Percentiles rank a stretch among this genome's conserved stretches.
These are phyloP conservation scores for Novumbra hubbsi DNA, from an alignment of 2,797 vertebrate species.

Conservation along the genomic window DNA sequence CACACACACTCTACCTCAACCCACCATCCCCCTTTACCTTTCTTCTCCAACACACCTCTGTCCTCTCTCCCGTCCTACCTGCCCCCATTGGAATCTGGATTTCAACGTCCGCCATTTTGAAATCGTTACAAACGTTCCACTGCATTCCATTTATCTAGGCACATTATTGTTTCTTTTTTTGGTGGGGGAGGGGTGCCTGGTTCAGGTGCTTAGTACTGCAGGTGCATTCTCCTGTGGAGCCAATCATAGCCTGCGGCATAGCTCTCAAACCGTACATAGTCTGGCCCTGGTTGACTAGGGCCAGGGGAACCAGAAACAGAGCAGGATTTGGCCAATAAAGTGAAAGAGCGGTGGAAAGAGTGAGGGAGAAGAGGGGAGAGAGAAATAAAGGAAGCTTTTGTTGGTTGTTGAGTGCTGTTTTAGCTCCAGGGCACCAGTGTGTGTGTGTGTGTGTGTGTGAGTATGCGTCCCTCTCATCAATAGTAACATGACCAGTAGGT, in stretches of 20 bases:
- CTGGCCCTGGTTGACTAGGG: not conserved
- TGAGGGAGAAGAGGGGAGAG: not conserved
- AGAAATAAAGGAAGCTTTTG: conserved; percentile 35
- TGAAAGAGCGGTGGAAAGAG: not conserved
- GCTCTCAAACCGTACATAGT: conserved; percentile 33
- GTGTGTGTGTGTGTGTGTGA: not conserved
- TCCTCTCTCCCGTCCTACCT: not conserved
- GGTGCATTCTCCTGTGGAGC: conserved; percentile 28
- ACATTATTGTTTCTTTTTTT: not conserved
- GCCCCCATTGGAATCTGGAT: not conserved
- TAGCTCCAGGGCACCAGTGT: not conserved
- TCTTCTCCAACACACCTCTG: not conserved
- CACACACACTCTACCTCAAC: not conserved
- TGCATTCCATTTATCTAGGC: not conserved
- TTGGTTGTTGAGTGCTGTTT: conserved; percentile 22
- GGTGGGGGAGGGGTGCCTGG: not conserved
- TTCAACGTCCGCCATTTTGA: not conserved
- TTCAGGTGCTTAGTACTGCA: conserved; percentile 17
- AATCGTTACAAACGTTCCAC: not conserved
- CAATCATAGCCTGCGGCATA: conserved; percentile 30
- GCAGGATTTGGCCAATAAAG: not conserved
- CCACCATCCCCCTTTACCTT: too few species aligned
- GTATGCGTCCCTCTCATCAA: not conserved
- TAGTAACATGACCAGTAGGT: not conserved
- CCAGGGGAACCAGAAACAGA: not conserved